These are phyloP conservation scores for Blastobasis lacticolella DNA, from an alignment of 2,888 invertebrate species.

Conservation along the genomic window DNA sequence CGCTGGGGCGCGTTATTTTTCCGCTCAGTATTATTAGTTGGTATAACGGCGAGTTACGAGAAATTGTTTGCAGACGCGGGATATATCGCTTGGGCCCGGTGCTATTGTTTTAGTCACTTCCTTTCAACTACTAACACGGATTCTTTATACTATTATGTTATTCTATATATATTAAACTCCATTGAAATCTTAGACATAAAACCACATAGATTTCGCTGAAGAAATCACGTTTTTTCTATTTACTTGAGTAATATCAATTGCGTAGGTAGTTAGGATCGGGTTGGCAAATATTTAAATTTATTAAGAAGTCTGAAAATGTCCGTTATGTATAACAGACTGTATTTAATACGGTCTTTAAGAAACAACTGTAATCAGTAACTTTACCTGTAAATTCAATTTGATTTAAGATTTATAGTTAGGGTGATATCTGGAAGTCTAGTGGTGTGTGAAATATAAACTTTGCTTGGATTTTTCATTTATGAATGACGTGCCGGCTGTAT, in stretches of 20 bases:
- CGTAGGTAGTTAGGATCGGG: constrained; percentile 66
- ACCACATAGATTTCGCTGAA: constrained; percentile 52
- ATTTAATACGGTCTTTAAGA: constrained; percentile 59
- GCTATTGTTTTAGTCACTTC: constrained; percentile 19
- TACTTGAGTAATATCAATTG: constrained; percentile 59
- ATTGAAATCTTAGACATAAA: constrained; percentile 34
- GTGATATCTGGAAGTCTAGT: constrained; percentile 48
- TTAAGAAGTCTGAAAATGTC: constrained; percentile 61
- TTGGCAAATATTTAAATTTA: constrained; percentile 53
- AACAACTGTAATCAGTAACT: constrained; percentile 55
- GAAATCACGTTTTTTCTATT: constrained; percentile 56
- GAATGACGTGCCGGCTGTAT: constrained; percentile 33
- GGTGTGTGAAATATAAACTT: constrained; percentile 40
- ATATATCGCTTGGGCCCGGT: constrained; percentile 47
- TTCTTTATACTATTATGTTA: constrained; percentile 5
- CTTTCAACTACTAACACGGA: background rate
- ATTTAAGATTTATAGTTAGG: constrained; percentile 62
- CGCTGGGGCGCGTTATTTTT: constrained; percentile 56
- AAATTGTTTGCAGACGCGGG: constrained; percentile 26
- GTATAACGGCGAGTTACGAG: constrained; percentile 33
- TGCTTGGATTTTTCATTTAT: constrained; percentile 39
- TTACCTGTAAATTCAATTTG: constrained; percentile 59
- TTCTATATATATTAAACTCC: constrained; percentile 5
- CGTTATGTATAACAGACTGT: constrained; percentile 48
- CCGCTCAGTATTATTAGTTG: constrained; percentile 65